Base-by-base conservation (phyloP, 2,888 invertebrate genomes). In the Busseola fusca region DNA sequence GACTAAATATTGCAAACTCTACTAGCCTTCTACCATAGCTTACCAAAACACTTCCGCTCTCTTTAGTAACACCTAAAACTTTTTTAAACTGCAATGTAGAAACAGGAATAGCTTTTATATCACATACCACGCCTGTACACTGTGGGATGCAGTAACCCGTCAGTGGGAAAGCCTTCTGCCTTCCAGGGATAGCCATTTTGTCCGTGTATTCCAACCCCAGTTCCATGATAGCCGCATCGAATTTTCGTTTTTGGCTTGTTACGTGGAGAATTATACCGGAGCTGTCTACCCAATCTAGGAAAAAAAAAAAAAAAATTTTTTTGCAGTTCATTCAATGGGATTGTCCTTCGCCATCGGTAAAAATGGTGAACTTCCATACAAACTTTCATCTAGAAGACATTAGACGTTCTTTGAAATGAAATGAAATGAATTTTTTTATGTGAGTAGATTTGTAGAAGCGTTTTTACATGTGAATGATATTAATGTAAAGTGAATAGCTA, bases 181-280 rank as follows among this genome's bases (percentile, higher is more conserved):
- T 95, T 0, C 98, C 99, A 0, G 99, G 99, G 78, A 99, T 98
- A 0, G 99, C 99, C 98, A 99, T 99, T 96, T 99, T 99, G 93
- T 99, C 99, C 0, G 98, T 98, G 90, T 99, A 99, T 90, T 99
- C 99, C 60, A 99, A 95, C 0, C 99, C 99, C 6, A 99, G 93
- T 93, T 99, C 99, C 96, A 99, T 98, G 18, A 99, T 98, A 3
- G 98, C 99, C 0, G 99, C 99, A 90, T 99, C 99, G 91, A 97
- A 97, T 79, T 96, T 95, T 30, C 99, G 96, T 57, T 98, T 95
- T 30, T 96, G 94, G n/a, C 97, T 94, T 0, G 98, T 98, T 79
- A 98, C 96, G 88, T 98, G 97, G 78, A 99, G 97, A 77, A 97
- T 96, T 72, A 99, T 97, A 0, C 99, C 99, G 0, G 99, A 99